These are phyloP conservation scores for Ooceraea biroi DNA, from an alignment of 1,140 invertebrate species.

Conservation along the genomic window DNA sequence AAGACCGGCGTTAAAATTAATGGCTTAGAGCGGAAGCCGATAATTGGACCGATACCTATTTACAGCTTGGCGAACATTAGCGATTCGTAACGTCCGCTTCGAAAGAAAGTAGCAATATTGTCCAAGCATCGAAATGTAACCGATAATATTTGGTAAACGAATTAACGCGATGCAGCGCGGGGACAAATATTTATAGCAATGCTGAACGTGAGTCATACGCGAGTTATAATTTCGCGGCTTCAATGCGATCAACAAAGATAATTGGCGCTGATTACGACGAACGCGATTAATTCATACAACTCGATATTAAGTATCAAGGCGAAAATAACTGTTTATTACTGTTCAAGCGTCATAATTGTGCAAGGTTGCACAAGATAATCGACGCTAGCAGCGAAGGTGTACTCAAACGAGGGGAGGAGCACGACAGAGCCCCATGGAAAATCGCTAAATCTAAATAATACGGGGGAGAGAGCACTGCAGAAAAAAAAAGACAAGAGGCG, in stretches of 20 bases:
- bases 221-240: slow-evolving; percentile 22
- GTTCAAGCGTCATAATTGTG: neutral
- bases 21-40: slow-evolving; percentile 34
- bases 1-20: slow-evolving; percentile 48
- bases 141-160: neutral
- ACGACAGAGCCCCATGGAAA: slow-evolving; percentile 51
- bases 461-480: neutral
- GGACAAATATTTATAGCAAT: slow-evolving; percentile 17
- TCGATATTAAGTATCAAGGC: slow-evolving; percentile 37
- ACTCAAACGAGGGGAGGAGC: neutral
- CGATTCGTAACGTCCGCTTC: neutral
- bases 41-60: slow-evolving; percentile 40
- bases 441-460: slow-evolving; percentile 37
- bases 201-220: neutral
- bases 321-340: neutral
- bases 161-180: neutral
- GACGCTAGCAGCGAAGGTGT: neutral
- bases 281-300: neutral
- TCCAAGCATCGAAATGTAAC: neutral
- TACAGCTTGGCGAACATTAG: slow-evolving; percentile 18
- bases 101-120: slow-evolving; percentile 9
- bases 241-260: neutral
- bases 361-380: neutral
- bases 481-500: neutral
- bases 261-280: slow-evolving; percentile 4